Percentiles rank a stretch among this genome's conserved stretches.
Conservation (phyloP, 2,113 vertebrate genomes). For the Colius striatus region DNA sequence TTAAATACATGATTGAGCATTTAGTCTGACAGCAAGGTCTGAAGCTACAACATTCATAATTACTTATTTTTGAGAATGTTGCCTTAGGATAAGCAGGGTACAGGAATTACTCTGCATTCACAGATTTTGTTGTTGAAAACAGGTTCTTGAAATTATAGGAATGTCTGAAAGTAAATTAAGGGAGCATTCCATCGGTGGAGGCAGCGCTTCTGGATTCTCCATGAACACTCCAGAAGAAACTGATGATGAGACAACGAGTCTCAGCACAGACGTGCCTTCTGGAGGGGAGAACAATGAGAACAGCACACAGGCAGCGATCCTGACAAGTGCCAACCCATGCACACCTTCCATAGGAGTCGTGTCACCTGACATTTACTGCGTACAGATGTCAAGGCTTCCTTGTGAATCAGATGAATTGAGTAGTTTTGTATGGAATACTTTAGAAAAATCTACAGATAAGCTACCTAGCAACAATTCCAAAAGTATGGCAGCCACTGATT, state of each 20-base stretch:
- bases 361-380: neutral
- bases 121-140: neutral
- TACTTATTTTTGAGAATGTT: neutral
- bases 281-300: neutral
- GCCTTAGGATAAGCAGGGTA: neutral
- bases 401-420: constrained; percentile 70
- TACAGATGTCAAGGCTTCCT: neutral
- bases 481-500: rapidly evolving
- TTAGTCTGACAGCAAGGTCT: neutral
- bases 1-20: neutral
- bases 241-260: constrained; percentile 60
- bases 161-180: constrained; percentile 42
- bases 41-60: neutral
- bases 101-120: neutral
- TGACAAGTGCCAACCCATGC: neutral
- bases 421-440: constrained; percentile 3
- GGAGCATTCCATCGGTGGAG: neutral
- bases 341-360: rapidly evolving
- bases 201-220: constrained; percentile 17
- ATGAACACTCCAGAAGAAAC: constrained; percentile 80
- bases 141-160: constrained; percentile 66
- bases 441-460: neutral
- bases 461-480: neutral
- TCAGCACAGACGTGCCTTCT: neutral
- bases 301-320: rapidly evolving